Percentiles rank a stretch among this genome's conserved stretches.
These are phyloP conservation scores for human (Homo sapiens) DNA, from an alignment of 2,113 vertebrate genomes.

Conservation along the genomic window DNA sequence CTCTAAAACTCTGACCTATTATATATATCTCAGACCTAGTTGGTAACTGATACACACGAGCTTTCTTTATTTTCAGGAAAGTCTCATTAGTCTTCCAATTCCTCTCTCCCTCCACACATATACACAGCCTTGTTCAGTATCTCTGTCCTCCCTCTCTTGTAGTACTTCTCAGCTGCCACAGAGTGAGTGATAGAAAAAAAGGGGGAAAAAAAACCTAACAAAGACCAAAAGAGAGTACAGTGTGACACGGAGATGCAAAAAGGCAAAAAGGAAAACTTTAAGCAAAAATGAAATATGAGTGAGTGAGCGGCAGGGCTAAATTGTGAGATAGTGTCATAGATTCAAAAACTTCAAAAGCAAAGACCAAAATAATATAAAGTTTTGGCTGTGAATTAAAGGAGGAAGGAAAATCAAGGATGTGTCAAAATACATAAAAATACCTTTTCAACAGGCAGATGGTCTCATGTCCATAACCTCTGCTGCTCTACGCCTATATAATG, in stretches of 20 bases:
- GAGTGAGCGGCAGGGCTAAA: conserved; percentile 79
- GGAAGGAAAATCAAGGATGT: conserved; percentile 32
- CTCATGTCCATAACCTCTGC: not conserved
- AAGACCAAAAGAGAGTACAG: conserved; percentile 42
- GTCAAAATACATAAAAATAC: conserved; percentile 30
- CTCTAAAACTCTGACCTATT: conserved; percentile 45
- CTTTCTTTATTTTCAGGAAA: conserved; percentile 57
- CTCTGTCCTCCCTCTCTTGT: conserved; percentile 48
- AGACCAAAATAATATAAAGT: conserved; percentile 58
- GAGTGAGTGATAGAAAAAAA: conserved; percentile 66
- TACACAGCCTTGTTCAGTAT: not conserved
- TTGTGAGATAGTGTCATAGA: conserved; percentile 74
- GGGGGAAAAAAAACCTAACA: conserved; percentile 68
- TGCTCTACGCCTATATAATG: not conserved
- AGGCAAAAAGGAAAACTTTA: conserved; percentile 53
- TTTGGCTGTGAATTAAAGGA: conserved; percentile 57
- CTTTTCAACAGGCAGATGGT: conserved; percentile 23
- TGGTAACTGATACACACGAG: conserved; percentile 43
- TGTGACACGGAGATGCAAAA: conserved; percentile 62
- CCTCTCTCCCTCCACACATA: not conserved
- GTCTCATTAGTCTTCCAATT: not conserved
- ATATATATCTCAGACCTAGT: conserved; percentile 35
- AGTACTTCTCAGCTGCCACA: conserved; percentile 60
- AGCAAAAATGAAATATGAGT: conserved; percentile 76
- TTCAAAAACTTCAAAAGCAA: conserved; percentile 74